phyloP scores from a whole-genome alignment of 1,140 invertebrate species.

The Lucilia cuprina region DNA sequence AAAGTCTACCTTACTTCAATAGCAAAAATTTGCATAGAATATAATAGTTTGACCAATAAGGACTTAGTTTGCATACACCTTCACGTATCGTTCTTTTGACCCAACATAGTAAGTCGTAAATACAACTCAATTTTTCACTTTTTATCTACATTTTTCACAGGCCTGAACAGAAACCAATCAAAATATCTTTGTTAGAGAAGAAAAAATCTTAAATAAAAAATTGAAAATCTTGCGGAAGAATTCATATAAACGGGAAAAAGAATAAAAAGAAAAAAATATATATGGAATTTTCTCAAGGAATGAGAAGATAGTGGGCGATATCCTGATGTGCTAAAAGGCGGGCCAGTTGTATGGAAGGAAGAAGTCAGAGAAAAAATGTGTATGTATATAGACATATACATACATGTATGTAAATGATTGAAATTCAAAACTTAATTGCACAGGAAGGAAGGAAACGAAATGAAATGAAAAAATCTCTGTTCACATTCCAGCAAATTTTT shows the following conservation, averaged over 20 bases:
- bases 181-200: too few relatives aligned
- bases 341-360: neutral
- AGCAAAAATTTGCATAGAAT: too few relatives aligned
- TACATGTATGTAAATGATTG: constrained; percentile 5
- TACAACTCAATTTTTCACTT: too few relatives aligned
- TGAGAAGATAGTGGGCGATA: neutral
- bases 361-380: neutral
- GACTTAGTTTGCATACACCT: too few relatives aligned
- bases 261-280: neutral
- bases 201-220: neutral
- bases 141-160: too few relatives aligned
- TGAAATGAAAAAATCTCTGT: constrained; percentile 2
- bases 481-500: neutral
- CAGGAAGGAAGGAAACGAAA: constrained; percentile 28
- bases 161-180: too few relatives aligned
- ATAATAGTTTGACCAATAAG: too few relatives aligned
- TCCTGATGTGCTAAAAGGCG: neutral
- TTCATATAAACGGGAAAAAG: neutral
- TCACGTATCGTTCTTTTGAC: too few relatives aligned
- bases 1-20: too few relatives aligned
- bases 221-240: neutral
- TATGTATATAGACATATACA: neutral
- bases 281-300: neutral
- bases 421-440: constrained; percentile 35
- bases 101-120: too few relatives aligned